Conservation (phyloP, 2,888 invertebrate genomes). For the Pseudococcus longispinus region DNA sequence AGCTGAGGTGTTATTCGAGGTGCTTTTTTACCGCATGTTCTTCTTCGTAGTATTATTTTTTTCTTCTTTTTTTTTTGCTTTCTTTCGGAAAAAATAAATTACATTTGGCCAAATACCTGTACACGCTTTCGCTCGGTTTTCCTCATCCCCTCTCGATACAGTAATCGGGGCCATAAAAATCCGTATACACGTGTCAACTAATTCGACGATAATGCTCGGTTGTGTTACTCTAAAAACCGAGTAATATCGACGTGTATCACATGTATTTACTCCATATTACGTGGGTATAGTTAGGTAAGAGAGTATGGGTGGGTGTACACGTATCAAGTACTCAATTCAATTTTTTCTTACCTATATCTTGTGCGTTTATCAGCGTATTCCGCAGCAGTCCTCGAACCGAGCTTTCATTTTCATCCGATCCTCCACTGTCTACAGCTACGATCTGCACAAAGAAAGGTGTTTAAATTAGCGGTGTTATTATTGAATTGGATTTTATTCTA, state of each 20-base stretch:
- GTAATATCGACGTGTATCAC: background rate
- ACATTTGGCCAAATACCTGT: constrained; percentile 34
- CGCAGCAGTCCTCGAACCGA: constrained; percentile 46
- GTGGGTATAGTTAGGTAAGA: background rate
- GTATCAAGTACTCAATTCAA: background rate
- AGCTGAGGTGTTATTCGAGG: constrained; percentile 13
- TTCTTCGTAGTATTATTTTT: background rate
- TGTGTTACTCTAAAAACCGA: background rate
- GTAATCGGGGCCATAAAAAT: constrained; percentile 7
- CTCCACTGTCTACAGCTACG: constrained; percentile 27
- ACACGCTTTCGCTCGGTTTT: background rate
- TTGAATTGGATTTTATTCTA: background rate
- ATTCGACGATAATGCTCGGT: background rate
- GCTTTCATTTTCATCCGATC: constrained; percentile 55
- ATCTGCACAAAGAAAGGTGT: constrained; percentile 45
- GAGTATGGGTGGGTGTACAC: background rate
- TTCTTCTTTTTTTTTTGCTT: background rate
- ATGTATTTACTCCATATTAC: background rate
- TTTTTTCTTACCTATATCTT: constrained; percentile 54
- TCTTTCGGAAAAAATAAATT: background rate
- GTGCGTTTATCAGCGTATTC: constrained; percentile 54
- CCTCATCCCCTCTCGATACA: background rate
- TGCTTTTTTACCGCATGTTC: constrained; percentile 16
- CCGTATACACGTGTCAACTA: background rate
- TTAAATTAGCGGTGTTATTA: background rate